Base-by-base conservation (phyloP, 2,888 invertebrate genomes). In the Theretra japonica region DNA sequence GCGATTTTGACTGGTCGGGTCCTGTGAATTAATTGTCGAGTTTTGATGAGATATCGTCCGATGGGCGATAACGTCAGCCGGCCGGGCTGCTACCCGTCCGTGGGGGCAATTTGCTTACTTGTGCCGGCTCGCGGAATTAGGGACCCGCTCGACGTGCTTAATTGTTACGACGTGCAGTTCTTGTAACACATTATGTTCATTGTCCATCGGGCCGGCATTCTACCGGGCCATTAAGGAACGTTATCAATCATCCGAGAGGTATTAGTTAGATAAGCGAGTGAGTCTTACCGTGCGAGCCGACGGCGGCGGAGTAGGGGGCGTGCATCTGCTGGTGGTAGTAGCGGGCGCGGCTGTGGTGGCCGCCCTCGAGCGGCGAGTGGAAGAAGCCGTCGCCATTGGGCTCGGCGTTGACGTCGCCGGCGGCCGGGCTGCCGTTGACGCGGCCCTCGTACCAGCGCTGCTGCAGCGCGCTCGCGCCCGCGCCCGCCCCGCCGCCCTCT, bases 311-410 rank as follows among this genome's bases (percentile, higher is more conserved):
- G 86, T 95, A 95, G 78, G 95, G 94, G 80, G 92, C 92, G 86
- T 95, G 95, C 94, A 95, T 95, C 82, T 95, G 95, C 85, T 95
- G 95, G 81, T 95, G 95, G 90, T 95, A 95, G 90, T 95, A 95
- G 74, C 95, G 92, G 77, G 94, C 94, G 84, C 94, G 90, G 85
- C 94, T 92, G 84, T 95, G 93, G 85, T 95, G 94, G 84, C 90
- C 95, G 90, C 93, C 93, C 84, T 94, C 95, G 77, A 91, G 91
- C 89, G 92, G 94, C 84, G 89, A 95, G 90, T 93, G 95, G 94
- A 91, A 95, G 94, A 95, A 95, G 79, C 91, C 92, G 80, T 94
- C 90, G 84, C 95, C 91, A 89, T 94, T 92, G 89, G 94, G 84
- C 86, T 95, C 92, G 86, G 95, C 85, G 92, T 84, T 86, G 85